These are phyloP conservation scores for Pterocles orientalis DNA, from an alignment of 2,113 vertebrate genomes.

Conservation along the genomic window DNA sequence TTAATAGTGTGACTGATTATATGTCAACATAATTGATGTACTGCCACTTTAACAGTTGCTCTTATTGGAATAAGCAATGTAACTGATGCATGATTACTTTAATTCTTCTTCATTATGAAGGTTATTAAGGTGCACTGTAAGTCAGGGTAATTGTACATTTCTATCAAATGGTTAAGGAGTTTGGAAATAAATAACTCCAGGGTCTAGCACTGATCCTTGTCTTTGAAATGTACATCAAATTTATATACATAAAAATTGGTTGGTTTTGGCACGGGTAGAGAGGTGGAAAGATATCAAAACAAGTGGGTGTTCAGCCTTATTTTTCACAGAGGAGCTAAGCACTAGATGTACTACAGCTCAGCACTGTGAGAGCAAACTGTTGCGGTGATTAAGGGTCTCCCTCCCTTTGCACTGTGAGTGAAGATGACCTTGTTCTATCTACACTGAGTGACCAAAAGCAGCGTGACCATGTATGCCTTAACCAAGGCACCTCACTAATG, in stretches of 20 bases:
- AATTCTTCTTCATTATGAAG: slow-evolving; percentile 29
- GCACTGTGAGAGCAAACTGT: neutral
- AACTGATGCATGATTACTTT: slow-evolving; percentile 11
- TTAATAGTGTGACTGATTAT: neutral
- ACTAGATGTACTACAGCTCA: neutral
- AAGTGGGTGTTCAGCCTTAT: neutral
- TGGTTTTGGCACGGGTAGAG: neutral
- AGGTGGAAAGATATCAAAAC: neutral
- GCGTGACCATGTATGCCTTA: neutral
- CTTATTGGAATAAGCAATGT: neutral
- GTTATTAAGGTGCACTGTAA: neutral
- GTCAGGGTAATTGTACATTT: neutral
- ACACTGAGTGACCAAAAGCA: neutral
- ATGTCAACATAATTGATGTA: neutral
- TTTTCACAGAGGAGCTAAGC: neutral
- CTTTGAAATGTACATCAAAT: neutral
- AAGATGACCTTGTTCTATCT: neutral
- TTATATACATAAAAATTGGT: neutral
- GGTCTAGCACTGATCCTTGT: neutral
- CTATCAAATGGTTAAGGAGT: neutral
- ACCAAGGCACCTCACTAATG: neutral
- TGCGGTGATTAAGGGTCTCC: neutral
- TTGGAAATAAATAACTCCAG: neutral
- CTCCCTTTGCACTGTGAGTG: neutral
- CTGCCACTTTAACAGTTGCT: neutral